Percentiles rank a stretch among this genome's conserved stretches.
These are phyloP conservation scores for Sphaerophoria rueppellii DNA, from an alignment of 2,888 invertebrate species.

Conservation along the genomic window DNA sequence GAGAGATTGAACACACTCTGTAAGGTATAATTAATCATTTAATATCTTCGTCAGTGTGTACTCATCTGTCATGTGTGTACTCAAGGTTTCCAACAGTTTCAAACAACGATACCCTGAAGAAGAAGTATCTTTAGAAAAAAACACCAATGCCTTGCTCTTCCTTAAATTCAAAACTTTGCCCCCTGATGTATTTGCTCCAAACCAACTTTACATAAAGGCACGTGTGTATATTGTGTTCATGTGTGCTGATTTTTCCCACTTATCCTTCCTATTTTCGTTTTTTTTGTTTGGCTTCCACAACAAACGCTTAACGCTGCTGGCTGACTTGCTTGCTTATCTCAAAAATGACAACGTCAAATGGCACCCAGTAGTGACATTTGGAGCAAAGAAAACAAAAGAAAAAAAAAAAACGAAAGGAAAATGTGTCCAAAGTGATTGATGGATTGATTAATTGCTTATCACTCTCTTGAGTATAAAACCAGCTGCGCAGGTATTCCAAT, in stretches of 20 bases:
- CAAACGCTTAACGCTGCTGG: background rate
- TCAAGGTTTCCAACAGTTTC: constrained; percentile 1
- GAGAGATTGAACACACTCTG: constrained; percentile 47
- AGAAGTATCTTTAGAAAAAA: constrained; percentile 7
- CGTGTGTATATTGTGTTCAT: constrained; percentile 37
- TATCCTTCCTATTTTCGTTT: constrained; percentile 19
- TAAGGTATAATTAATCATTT: constrained; percentile 60
- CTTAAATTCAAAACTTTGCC: constrained; percentile 22
- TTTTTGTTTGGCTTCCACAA: too few relatives aligned
- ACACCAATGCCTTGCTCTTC: background rate
- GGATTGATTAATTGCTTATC: constrained; percentile 72
- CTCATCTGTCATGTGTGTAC: constrained; percentile 61
- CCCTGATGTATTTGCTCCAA: constrained; percentile 34
- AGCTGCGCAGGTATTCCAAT: constrained; percentile 66
- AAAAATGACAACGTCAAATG: constrained; percentile 23
- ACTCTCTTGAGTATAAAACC: constrained; percentile 48
- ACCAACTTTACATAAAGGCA: constrained; percentile 32
- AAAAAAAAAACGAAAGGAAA: constrained; percentile 5
- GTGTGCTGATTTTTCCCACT: constrained; percentile 24
- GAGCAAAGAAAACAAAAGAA: background rate
- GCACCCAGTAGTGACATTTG: constrained; percentile 27
- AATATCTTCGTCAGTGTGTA: constrained; percentile 55
- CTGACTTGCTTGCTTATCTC: constrained; percentile 50
- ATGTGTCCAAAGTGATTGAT: constrained; percentile 70
- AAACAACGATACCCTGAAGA: background rate